Conservation (phyloP, 2,888 invertebrate genomes). For the Pediacus dermestoides region DNA sequence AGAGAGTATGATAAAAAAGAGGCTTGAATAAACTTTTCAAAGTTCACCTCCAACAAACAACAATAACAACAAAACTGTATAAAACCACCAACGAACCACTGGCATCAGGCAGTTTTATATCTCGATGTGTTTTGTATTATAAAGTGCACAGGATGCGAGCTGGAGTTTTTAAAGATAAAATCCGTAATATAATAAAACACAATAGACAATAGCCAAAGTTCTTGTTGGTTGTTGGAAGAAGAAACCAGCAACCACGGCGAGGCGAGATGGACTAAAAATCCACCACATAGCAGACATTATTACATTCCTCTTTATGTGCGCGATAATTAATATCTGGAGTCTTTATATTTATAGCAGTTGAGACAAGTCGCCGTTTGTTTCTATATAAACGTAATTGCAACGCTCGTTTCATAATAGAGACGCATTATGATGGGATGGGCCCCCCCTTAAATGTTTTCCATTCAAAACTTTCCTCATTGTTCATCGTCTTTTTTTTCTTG, state of each 20-base stretch:
- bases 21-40: slow-evolving; percentile 1
- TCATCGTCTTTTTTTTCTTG: no score
- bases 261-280: neutral
- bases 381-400: slow-evolving; percentile 28
- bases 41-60: neutral
- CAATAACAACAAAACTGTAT: no score
- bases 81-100: no score
- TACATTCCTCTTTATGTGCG: slow-evolving; percentile 10
- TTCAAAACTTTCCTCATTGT: no score
- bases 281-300: neutral
- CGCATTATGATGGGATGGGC: no score
- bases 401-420: slow-evolving; percentile 24
- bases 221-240: neutral
- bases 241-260: neutral
- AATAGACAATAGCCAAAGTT: neutral
- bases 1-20: no score
- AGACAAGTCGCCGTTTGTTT: slow-evolving; percentile 30
- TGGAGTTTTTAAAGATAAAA: slow-evolving; percentile 2
- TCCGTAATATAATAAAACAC: slow-evolving; percentile 1
- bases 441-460: no score
- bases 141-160: neutral
- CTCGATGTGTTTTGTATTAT: neutral
- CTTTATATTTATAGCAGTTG: slow-evolving; percentile 15
- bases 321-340: slow-evolving; percentile 6
- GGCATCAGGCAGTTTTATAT: no score